These are phyloP conservation scores for Abrostola triplasia DNA, from an alignment of 2,888 invertebrate species.

Conservation along the genomic window DNA sequence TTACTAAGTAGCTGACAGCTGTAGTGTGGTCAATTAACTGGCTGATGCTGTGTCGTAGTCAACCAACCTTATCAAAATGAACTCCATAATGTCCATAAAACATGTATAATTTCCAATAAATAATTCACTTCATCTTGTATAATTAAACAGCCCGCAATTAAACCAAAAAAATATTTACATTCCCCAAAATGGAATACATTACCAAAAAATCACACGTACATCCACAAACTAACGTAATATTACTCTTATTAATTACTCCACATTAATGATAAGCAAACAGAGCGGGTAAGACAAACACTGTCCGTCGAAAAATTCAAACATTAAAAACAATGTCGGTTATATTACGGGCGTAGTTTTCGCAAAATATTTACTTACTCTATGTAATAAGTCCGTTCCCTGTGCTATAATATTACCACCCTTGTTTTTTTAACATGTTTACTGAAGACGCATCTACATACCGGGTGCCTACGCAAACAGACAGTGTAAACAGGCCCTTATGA, in stretches of 20 bases:
- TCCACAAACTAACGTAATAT: constrained; percentile 37
- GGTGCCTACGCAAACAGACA: constrained; percentile 82
- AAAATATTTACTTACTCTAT: constrained; percentile 70
- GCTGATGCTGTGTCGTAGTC: no score
- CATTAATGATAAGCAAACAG: constrained; percentile 57
- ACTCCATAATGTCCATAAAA: no score
- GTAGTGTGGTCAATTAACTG: no score
- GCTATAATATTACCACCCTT: constrained; percentile 78
- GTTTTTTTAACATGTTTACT: constrained; percentile 87
- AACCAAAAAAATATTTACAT: constrained; percentile 30
- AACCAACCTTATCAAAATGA: no score
- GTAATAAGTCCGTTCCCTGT: constrained; percentile 57
- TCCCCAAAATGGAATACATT: constrained; percentile 31
- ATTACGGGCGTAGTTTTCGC: constrained; percentile 59
- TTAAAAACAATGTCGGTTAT: constrained; percentile 68
- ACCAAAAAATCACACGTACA: constrained; percentile 42
- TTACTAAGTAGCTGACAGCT: no score
- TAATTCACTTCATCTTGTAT: background rate
- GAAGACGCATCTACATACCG: constrained; percentile 86
- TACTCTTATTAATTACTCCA: constrained; percentile 52
- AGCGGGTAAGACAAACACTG: constrained; percentile 58
- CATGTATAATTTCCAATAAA: background rate
- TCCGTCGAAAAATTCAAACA: constrained; percentile 68
- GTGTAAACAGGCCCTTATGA: constrained; percentile 85
- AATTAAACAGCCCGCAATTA: constrained; percentile 6